phyloP scores from a whole-genome alignment of 2,113 vertebrate species.

The Chrysochloris asiatica region DNA sequence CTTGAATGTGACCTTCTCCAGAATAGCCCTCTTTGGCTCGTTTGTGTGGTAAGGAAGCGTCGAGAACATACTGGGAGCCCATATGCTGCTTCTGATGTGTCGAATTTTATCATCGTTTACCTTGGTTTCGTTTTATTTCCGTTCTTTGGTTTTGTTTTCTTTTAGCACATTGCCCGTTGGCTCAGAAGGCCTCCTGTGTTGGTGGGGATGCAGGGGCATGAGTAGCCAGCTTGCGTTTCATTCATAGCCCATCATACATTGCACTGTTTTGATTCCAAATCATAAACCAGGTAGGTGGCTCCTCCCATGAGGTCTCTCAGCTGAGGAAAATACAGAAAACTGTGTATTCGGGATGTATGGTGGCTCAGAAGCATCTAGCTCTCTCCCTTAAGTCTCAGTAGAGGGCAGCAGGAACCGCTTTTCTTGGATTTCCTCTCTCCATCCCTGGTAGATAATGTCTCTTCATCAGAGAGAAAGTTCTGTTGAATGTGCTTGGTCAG shows the following conservation, averaged over 20 bases:
- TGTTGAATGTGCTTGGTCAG: fast-evolving
- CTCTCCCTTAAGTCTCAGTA: background rate
- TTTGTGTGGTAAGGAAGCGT: conserved; percentile 37
- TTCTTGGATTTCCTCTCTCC: background rate
- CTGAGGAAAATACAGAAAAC: conserved; percentile 33
- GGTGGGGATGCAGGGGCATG: conserved; percentile 82
- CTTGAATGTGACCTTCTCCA: conserved; percentile 14
- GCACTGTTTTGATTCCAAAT: conserved; percentile 84
- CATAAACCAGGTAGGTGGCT: conserved; percentile 87
- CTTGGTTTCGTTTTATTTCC: conserved; percentile 87
- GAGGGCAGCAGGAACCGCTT: conserved; percentile 33
- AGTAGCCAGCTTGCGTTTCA: conserved; percentile 82
- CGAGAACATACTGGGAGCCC: conserved; percentile 51
- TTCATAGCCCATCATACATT: conserved; percentile 83
- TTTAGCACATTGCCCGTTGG: conserved; percentile 92
- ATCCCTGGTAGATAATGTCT: background rate
- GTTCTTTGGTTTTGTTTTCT: conserved; percentile 87
- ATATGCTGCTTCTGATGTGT: conserved; percentile 60
- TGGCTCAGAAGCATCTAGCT: conserved; percentile 50
- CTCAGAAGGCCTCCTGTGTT: conserved; percentile 84
- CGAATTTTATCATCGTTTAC: conserved; percentile 76
- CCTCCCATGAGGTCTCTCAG: conserved; percentile 75
- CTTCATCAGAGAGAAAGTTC: background rate
- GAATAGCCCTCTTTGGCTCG: conserved; percentile 20
- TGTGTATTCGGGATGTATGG: background rate